phyloP scores from a whole-genome alignment of 1,140 invertebrate genomes.

The Mamestra configurata region DNA sequence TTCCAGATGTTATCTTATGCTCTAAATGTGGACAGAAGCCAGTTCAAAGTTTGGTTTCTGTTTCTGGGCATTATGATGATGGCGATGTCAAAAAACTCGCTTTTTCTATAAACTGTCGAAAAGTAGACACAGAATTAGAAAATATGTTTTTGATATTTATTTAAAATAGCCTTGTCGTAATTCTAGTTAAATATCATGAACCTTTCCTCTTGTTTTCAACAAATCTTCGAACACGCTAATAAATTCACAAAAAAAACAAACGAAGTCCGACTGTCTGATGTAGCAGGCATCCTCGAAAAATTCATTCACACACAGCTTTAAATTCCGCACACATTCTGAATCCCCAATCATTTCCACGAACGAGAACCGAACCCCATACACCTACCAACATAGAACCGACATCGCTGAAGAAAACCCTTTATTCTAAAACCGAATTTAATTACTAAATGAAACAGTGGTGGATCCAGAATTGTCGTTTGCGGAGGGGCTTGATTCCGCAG shows the following conservation, averaged over 20 bases:
- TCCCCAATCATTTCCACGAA: constrained; percentile 27
- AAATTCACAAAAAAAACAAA: constrained; percentile 5
- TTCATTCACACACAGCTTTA: constrained; percentile 21
- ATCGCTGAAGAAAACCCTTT: constrained; percentile 46
- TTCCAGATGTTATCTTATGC: too few species aligned
- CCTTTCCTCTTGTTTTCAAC: background rate
- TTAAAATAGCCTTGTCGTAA: background rate
- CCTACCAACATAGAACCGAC: background rate
- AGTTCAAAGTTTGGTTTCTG: too few species aligned
- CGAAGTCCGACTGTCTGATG: background rate
- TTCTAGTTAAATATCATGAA: background rate
- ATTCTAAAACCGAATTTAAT: constrained; percentile 42
- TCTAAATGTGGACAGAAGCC: too few species aligned
- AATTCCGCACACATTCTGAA: constrained; percentile 18
- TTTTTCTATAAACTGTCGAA: too few species aligned
- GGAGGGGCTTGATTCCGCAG: too few species aligned
- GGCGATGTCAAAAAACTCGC: too few species aligned
- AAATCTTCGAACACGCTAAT: background rate
- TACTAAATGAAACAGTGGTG: too few species aligned
- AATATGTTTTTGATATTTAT: too few species aligned
- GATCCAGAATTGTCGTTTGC: too few species aligned
- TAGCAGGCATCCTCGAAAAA: background rate
- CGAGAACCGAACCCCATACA: constrained; percentile 8
- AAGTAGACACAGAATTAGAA: too few species aligned
- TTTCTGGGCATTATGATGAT: background rate